Evolutionary conservation across 2,113 vertebrate genomes (phyloP).

Genomic region (Scortum barcoo): DNA sequence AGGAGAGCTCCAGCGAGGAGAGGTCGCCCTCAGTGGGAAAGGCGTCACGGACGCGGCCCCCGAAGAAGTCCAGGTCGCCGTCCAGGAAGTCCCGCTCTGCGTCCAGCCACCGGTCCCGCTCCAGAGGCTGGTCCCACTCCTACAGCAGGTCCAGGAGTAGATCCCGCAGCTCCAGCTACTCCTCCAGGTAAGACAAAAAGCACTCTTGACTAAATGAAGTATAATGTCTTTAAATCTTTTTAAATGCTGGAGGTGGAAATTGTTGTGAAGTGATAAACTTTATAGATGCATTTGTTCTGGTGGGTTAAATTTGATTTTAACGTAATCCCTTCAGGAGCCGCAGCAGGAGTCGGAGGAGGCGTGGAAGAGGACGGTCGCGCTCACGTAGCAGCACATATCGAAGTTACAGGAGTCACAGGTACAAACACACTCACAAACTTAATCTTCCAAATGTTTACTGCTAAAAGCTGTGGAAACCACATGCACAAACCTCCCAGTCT

Average conservation of each 20-base stretch:
- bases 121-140: constrained; percentile 84
- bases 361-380: constrained; percentile 85
- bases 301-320: not conserved
- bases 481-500: not conserved
- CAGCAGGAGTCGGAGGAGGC: constrained; percentile 90
- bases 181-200: constrained; percentile 86
- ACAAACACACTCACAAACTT: not conserved
- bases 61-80: constrained; percentile 87
- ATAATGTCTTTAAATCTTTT: not conserved
- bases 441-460: not conserved
- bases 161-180: constrained; percentile 90
- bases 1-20: constrained; percentile 96
- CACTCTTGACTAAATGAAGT: not conserved
- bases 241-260: constrained; percentile 6
- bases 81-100: constrained; percentile 91
- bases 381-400: constrained; percentile 91
- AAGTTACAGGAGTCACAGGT: constrained; percentile 91
- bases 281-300: constrained; percentile 21
- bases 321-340: constrained; percentile 84
- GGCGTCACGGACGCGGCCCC: constrained; percentile 85
- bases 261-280: constrained; percentile 7
- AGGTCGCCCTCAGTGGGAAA: constrained; percentile 83
- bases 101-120: constrained; percentile 89
- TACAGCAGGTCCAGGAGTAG: constrained; percentile 91
- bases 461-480: not conserved